Conservation (phyloP, 53 echinoderm and acorn worm genomes). For the Pentamera pediparva region DNA sequence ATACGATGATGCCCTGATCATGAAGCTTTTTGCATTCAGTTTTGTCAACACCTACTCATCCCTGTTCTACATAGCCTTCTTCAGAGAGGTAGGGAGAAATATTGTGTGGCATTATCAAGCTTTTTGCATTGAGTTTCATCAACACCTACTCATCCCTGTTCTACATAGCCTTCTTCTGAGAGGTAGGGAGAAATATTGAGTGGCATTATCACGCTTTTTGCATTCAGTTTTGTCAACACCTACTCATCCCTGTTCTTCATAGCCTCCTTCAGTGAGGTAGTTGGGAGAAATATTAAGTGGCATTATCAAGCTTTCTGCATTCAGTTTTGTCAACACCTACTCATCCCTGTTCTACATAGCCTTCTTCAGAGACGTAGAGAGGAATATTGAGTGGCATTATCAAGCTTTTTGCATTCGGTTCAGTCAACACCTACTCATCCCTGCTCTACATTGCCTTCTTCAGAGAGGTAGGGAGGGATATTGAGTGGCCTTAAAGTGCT, state of each 20-base stretch:
- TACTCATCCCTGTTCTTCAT: not conserved
- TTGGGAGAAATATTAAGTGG: conserved; percentile 8
- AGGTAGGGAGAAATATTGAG: conserved; percentile 46
- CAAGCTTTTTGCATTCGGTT: conserved; percentile 94
- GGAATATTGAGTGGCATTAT: conserved; percentile 33
- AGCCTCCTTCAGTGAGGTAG: conserved; percentile 50
- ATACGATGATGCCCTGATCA: conserved; percentile 90
- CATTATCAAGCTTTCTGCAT: conserved; percentile 92
- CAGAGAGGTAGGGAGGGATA: conserved; percentile 61
- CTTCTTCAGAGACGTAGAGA: conserved; percentile 85
- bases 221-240: conserved; percentile 42
- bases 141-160: conserved; percentile 31
- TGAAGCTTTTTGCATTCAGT: conserved; percentile 97
- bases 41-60: conserved; percentile 99
- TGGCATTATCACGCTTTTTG: not conserved
- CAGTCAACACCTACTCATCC: conserved; percentile 93
- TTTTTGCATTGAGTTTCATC: not conserved
- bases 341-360: conserved; percentile 92
- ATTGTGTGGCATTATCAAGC: not conserved
- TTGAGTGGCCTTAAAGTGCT: conserved; percentile 67
- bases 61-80: conserved; percentile 97
- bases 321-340: conserved; percentile 97
- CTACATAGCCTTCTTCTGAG: not conserved
- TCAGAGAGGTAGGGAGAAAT: conserved; percentile 71
- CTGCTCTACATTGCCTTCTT: conserved; percentile 96